Percentiles rank a stretch among this genome's conserved stretches.
Evolutionary conservation across 2,888 invertebrate species (phyloP).

Genomic region (Andrena praecox): DNA sequence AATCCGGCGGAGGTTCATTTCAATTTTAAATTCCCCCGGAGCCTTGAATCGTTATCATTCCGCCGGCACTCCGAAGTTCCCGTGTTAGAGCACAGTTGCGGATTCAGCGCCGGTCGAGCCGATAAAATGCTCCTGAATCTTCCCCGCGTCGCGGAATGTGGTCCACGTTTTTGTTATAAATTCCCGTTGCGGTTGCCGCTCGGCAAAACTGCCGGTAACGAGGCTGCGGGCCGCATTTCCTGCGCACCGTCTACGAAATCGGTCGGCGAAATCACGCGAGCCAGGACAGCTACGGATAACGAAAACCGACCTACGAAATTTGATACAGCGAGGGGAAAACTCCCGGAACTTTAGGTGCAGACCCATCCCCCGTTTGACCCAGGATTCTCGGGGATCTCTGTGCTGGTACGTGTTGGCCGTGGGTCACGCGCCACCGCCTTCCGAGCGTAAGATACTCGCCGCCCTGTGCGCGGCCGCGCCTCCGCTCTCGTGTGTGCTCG

Average conservation of each 20-base stretch:
- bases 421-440: conserved; percentile 49
- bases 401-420: conserved; percentile 45
- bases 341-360: conserved; percentile 26
- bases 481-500: not conserved
- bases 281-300: conserved; percentile 32
- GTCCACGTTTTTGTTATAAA: conserved; percentile 14
- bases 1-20: not conserved
- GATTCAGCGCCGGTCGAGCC: not conserved
- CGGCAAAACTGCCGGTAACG: conserved; percentile 30
- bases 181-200: conserved; percentile 2
- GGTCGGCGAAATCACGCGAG: conserved; percentile 36
- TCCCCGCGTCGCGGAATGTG: not conserved
- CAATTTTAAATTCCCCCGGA: not conserved
- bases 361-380: conserved; percentile 41
- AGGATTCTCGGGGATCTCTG: conserved; percentile 50
- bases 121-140: not conserved
- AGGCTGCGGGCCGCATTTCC: conserved; percentile 12
- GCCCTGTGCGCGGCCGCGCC: not conserved
- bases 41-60: not conserved
- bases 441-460: conserved; percentile 31
- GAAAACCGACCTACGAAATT: conserved; percentile 60
- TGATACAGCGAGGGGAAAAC: conserved; percentile 42
- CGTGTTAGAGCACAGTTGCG: not conserved
- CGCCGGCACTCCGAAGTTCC: not conserved
- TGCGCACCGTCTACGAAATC: conserved; percentile 19